Evolutionary conservation across 1,140 invertebrate genomes (phyloP).

Genomic region (Spodoptera frugiperda): DNA sequence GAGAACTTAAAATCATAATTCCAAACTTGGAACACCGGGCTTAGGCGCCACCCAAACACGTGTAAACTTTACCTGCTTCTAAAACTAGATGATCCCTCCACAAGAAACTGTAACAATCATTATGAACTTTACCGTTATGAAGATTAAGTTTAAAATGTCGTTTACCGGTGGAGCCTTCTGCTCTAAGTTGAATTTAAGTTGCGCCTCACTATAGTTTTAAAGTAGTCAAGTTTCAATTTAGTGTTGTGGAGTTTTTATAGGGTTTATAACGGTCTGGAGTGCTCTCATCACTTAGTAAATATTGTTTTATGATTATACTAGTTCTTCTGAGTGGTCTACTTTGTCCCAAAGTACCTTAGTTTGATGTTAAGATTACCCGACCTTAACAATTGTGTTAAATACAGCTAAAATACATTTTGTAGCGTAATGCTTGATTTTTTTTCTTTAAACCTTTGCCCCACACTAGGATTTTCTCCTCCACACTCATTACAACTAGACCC

Average conservation of each 20-base stretch:
- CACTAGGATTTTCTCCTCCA: too few relatives aligned
- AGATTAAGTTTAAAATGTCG: constrained; percentile 36
- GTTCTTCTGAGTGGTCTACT: too few relatives aligned
- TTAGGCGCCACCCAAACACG: constrained; percentile 1
- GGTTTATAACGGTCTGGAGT: not conserved
- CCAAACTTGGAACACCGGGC: not conserved
- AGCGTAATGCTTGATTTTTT: too few relatives aligned
- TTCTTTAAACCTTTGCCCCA: too few relatives aligned
- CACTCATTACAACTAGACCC: too few relatives aligned
- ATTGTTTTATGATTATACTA: too few relatives aligned
- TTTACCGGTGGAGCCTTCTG: constrained; percentile 4
- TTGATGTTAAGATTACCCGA: too few relatives aligned
- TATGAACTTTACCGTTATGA: constrained; percentile 40
- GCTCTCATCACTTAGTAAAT: too few relatives aligned
- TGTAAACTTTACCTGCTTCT: not conserved
- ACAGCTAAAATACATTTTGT: too few relatives aligned
- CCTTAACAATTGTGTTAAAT: too few relatives aligned
- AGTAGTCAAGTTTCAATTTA: constrained; percentile 36
- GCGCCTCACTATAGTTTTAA: constrained; percentile 15
- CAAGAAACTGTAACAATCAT: constrained; percentile 19
- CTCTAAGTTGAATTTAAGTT: constrained; percentile 32
- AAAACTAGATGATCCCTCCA: constrained; percentile 29
- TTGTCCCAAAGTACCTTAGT: too few relatives aligned
- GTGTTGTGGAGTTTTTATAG: constrained; percentile 1
- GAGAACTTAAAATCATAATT: too few relatives aligned